Base-by-base conservation (phyloP, 2,888 invertebrate genomes). In the Drosophila melanosoma region DNA sequence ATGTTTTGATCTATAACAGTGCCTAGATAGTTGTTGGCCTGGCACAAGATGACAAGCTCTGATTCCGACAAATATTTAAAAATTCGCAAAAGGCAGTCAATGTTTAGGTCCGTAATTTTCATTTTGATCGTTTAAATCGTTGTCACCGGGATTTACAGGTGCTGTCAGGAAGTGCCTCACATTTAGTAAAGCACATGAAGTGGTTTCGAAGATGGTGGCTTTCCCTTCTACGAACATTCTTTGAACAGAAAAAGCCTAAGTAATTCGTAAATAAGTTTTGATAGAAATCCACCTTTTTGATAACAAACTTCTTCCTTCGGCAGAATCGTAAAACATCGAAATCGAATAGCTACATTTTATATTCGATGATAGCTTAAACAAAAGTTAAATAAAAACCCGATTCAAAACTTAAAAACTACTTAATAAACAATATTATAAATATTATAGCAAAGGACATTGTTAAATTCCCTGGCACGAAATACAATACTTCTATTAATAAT, bases 61-160 rank as follows among this genome's bases (percentile, higher is more conserved):
- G 87, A 84, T 48, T 94, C 93, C 74, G 93, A 91, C 76, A 94
- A 94, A 79, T 93, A 94, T 79, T 93, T 92, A 76, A 95, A 94
- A 78, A 95, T 94, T 70, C 93, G 89, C 48, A 95, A 79, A 17
- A 95, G 89, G 77, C 95, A 91, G 76, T 93, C 92, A 32, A 89
- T 60, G 80, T 92, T 91, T 36, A 93, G 83, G 58, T 92, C 90
- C 17, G 81, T 82, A 29, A 92, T 75, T 60, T 79, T 83, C 80
- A 91, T 77, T 29, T 35, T 53, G 52, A 38, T 35, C 33, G 6
- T 33, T 26, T 38, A 32, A 48, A 20, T 64, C 40, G 20, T 26
- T 57, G 29, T 12, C 53, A 33, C 8, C 36, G 11, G 33, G 10
- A 26, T 64, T 38, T 0, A 64, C 26, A 20, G 40, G 17, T 8